Base-by-base conservation (phyloP, 2,113 vertebrate genomes). In the Galbula dea region DNA sequence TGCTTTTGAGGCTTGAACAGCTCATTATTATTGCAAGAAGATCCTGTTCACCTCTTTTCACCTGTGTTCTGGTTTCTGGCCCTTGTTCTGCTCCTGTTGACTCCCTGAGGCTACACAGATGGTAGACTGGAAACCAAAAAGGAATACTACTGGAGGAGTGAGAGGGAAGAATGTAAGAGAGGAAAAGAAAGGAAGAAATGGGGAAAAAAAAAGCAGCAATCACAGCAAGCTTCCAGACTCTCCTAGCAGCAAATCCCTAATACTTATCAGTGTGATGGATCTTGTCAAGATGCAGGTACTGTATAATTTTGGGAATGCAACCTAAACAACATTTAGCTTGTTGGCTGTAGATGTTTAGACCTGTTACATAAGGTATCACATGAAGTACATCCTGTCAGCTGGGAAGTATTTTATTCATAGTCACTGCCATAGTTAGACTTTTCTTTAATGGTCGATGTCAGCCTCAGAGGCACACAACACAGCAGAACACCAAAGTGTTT, bases 71-170 rank as follows among this genome's bases (percentile, higher is more conserved):
- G 59, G 16, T 95, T 96, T 92, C 85, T 89, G 73, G 88, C 61
- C 45, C 72, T 91, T 21, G 5, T 74, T 95, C 46, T 82, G 92
- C 62, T 83, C 75, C 34, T 89, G 55, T 69, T 80, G 79, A 81
- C 79, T 91, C 89, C 91, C 85, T 61, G 72, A 91, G 91, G 93
- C 72, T 72, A 83, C 85, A 96, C 95, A 95, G 91, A 95, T 96
- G 95, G 93, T 88, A 94, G 72, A 87, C 91, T 92, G 78, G 55
- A 89, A 96, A 75, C 46, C 63, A 77, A 93, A n/a, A 94, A 79
- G 72, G 59, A 86, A 83, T 82, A 68, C 55, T 76, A 59, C 29
- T 86, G 78, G 52, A 76, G 67, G 75, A 79, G 84, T 83, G 75
- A 88, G 68, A 59, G 59, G 21, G 22, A 77, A 68, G 46, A 77